phyloP scores from a whole-genome alignment of 1,140 invertebrate genomes.

The Papilio xuthus region DNA sequence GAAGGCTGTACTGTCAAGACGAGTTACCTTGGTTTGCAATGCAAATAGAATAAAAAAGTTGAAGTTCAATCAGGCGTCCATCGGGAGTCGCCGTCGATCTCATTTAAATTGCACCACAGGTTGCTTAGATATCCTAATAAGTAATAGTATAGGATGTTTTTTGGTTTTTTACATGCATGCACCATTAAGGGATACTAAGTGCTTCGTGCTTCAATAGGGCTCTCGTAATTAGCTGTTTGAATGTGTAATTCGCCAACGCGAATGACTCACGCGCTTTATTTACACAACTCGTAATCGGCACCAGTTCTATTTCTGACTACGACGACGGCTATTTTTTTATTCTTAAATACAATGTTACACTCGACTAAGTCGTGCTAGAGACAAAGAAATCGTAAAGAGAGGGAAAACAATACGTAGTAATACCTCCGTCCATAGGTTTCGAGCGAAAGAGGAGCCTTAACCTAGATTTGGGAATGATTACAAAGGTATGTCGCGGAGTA shows the following conservation, averaged over 20 bases:
- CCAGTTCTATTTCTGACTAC: constrained; percentile 35
- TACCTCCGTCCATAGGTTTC: constrained; percentile 42
- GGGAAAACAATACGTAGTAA: constrained; percentile 39
- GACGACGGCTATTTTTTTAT: constrained; percentile 19
- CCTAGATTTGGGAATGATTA: constrained; percentile 74
- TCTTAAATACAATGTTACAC: constrained; percentile 26
- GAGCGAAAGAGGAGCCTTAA: constrained; percentile 67
- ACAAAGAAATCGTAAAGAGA: constrained; percentile 45
- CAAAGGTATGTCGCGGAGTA: constrained; percentile 78
- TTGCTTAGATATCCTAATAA: constrained; percentile 28
- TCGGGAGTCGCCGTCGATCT: constrained; percentile 13
- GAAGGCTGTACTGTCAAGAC: background rate
- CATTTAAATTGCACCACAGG: constrained; percentile 32
- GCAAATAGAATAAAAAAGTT: constrained; percentile 13
- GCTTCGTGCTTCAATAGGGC: constrained; percentile 26
- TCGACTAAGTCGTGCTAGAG: constrained; percentile 26
- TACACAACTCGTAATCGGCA: constrained; percentile 18
- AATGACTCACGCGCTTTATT: constrained; percentile 33
- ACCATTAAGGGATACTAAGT: constrained; percentile 32
- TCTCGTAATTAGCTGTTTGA: constrained; percentile 33
- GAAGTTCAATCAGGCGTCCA: background rate
- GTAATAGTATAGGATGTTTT: constrained; percentile 11
- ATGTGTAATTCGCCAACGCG: constrained; percentile 32
- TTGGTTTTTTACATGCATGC: constrained; percentile 28
- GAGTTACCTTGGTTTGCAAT: background rate